Evolutionary conservation across 2,113 vertebrate species (phyloP).

Genomic region (Sporophila hypoxantha): DNA sequence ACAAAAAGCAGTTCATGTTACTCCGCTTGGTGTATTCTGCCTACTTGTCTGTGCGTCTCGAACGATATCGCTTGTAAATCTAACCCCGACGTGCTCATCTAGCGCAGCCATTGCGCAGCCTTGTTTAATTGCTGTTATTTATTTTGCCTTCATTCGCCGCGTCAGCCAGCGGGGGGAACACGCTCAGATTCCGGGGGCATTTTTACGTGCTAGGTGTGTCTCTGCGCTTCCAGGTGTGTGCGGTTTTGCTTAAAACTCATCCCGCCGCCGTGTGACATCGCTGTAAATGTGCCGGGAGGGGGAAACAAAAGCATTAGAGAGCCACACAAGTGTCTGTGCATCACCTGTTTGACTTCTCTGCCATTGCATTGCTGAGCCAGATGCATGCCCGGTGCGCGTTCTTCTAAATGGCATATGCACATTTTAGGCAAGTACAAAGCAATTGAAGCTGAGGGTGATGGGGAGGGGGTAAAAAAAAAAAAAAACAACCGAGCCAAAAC

Average conservation of each 20-base stretch:
- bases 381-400: not conserved
- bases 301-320: not conserved
- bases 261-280: not conserved
- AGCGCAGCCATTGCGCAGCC: not conserved
- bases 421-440: constrained; percentile 33
- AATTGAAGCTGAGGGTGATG: not conserved
- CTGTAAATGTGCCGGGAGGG: not conserved
- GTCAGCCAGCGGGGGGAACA: not conserved
- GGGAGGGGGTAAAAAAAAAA: not conserved
- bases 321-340: not conserved
- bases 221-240: constrained; percentile 13
- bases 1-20: not conserved
- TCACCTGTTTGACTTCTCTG: constrained; percentile 17
- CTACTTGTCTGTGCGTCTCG: not conserved
- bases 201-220: constrained; percentile 1
- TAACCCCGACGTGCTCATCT: not conserved
- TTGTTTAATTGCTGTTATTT: not conserved
- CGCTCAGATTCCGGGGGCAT: not conserved
- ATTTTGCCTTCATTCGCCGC: not conserved
- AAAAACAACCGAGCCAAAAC: not conserved
- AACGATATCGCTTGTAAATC: not conserved
- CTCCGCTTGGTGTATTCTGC: not conserved
- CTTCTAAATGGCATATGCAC: not conserved
- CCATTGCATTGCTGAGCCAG: not conserved
- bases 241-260: not conserved